These are phyloP conservation scores for Dromius quadrimaculatus DNA, from an alignment of 2,888 invertebrate species.

Conservation along the genomic window DNA sequence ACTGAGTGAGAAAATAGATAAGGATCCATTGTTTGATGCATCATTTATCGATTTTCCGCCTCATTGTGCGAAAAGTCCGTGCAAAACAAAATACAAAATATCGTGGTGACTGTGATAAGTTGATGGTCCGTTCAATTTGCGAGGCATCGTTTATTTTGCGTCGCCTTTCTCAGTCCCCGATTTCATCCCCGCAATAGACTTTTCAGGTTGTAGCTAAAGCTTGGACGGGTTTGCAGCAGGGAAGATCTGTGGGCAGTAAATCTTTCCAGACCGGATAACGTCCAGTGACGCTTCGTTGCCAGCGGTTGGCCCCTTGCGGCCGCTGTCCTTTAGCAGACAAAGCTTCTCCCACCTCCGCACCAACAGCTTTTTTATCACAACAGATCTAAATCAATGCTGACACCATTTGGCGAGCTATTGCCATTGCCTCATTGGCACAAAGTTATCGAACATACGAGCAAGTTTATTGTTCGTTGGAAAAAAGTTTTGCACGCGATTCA, in stretches of 20 bases:
- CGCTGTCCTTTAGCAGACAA: slow-evolving; percentile 51
- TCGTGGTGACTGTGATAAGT: slow-evolving; percentile 10
- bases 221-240: slow-evolving; percentile 57
- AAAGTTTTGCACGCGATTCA: too few relatives aligned
- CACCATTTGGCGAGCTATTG: too few relatives aligned
- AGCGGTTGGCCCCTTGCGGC: slow-evolving; percentile 55
- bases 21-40: too few relatives aligned
- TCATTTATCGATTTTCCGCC: too few relatives aligned
- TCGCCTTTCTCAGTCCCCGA: too few relatives aligned
- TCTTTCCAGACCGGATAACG: slow-evolving; percentile 59
- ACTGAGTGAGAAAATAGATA: too few relatives aligned
- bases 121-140: slow-evolving; percentile 42
- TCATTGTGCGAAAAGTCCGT: too few relatives aligned
- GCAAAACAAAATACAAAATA: too few relatives aligned
- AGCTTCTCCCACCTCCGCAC: neutral
- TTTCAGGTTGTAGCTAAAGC: slow-evolving; percentile 59
- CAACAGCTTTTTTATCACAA: slow-evolving; percentile 46
- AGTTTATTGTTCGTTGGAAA: too few relatives aligned
- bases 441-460: too few relatives aligned
- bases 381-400: slow-evolving; percentile 47
- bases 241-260: slow-evolving; percentile 57
- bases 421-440: too few relatives aligned
- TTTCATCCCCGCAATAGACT: slow-evolving; percentile 53
- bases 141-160: slow-evolving; percentile 44
- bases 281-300: slow-evolving; percentile 54